These are phyloP conservation scores for Peucedramus taeniatus DNA, from an alignment of 2,113 vertebrate genomes.

Conservation along the genomic window DNA sequence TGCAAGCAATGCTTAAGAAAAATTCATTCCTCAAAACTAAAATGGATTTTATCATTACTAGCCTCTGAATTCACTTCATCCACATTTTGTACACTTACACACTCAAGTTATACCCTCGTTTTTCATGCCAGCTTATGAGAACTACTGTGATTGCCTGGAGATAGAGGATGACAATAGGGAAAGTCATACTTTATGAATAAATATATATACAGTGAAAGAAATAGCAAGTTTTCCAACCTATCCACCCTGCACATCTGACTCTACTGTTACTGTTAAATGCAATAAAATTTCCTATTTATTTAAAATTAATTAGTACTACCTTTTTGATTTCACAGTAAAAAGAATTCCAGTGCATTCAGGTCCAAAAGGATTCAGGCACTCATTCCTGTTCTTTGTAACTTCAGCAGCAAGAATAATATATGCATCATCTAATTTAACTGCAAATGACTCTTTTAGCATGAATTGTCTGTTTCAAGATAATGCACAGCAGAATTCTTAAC, in stretches of 20 bases:
- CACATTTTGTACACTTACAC: background rate
- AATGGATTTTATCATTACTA: background rate
- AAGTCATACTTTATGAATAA: background rate
- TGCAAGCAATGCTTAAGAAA: background rate
- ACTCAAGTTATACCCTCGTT: background rate
- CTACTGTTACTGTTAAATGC: background rate
- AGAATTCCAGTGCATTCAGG: background rate
- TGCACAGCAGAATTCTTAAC: slow-evolving; percentile 51
- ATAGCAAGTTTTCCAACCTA: background rate
- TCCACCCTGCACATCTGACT: background rate
- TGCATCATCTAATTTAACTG: slow-evolving; percentile 68
- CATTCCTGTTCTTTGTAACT: background rate
- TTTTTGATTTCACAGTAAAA: background rate
- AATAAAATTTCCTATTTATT: background rate
- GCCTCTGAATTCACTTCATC: background rate
- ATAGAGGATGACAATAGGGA: background rate
- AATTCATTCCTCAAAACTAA: background rate
- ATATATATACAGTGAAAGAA: background rate
- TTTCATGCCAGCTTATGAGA: background rate
- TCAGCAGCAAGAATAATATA: background rate
- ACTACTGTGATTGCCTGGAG: background rate
- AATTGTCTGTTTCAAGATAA: slow-evolving; percentile 67
- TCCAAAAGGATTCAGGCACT: background rate
- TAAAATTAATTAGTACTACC: background rate
- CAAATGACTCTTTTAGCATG: slow-evolving; percentile 65